Base-by-base conservation (phyloP, 2,113 vertebrate genomes). In the Microtus ochrogaster region DNA sequence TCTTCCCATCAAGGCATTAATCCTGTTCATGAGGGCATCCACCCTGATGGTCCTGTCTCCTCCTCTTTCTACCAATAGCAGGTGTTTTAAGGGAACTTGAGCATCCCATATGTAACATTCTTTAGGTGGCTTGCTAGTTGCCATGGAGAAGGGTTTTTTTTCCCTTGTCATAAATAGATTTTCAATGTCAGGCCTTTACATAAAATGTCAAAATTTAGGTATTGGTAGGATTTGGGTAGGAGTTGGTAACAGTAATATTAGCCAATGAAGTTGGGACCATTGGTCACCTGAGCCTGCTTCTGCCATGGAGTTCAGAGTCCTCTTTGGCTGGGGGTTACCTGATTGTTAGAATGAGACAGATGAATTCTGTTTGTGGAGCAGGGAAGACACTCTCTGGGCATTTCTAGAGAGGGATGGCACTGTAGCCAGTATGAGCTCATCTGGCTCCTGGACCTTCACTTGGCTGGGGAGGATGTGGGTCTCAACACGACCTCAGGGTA, bases 351-450 rank as follows among this genome's bases (percentile, higher is more conserved):
- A 88, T 9, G 39, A 63, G 87, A 87, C 78, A 55, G 72, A 39
- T 73, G 65, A 61, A 44, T 73, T 77, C 52, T 41, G 7, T 68
- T 70, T 4, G 0, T 24, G 0, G 11, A 33, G 13, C 2, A 73
- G 52, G 41, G 24, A 21, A 68, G 24, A 55, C 1, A 6, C 0
- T 0, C 36, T 49, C 1, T 13, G 70, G 77, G 3, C 24, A 0
- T 82, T 22, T 78, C 78, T 44, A 79, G 90, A 89, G 91, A 93
- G 89, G 70, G 61, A 13, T 13, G 72, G 70, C 9, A 36, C 39
- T 19, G 7, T 5, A 36, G n/a, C 30, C 82, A 33, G 39, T 22
- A 7, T 14, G 49, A 68, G 7, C 52, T 63, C 33, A 11, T 36
- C 0, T 11, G 39, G 36, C 72, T 72, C 78, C 28, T 22, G 47